Percentiles rank a stretch among this genome's conserved stretches.
Evolutionary conservation across 2,797 vertebrate species (phyloP).

Genomic region (Cossypha heuglini): DNA sequence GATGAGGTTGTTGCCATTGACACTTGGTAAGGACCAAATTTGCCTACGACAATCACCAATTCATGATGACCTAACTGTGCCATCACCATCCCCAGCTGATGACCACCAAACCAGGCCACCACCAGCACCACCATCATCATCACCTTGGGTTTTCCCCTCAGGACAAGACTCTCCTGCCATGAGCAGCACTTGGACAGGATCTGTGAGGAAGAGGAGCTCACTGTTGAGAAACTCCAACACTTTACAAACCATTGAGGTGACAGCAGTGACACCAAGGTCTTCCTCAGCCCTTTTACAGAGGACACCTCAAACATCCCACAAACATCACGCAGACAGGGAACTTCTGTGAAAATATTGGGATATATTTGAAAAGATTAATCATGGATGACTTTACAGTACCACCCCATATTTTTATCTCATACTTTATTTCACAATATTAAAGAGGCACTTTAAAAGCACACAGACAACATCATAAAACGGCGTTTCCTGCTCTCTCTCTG

Average conservation of each 20-base stretch:
- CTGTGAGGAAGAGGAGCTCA: neutral
- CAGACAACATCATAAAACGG: slow-evolving; percentile 82
- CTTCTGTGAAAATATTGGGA: slow-evolving; percentile 76
- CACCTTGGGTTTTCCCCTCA: rapidly evolving
- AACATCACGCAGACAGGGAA: neutral
- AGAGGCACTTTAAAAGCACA: slow-evolving; percentile 86
- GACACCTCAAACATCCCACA: neutral
- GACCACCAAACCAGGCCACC: neutral
- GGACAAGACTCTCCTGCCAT: neutral
- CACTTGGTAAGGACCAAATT: no score
- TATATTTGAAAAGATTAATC: slow-evolving; percentile 70
- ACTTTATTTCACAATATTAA: slow-evolving; percentile 77
- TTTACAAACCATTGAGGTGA: neutral
- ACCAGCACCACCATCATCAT: no score
- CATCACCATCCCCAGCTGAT: rapidly evolving
- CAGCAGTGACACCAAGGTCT: neutral
- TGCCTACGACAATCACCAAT: no score
- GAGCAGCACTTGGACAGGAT: rapidly evolving
- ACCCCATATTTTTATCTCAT: slow-evolving; percentile 56
- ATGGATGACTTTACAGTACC: slow-evolving; percentile 57
- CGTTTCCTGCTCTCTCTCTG: slow-evolving; percentile 81
- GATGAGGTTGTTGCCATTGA: no score
- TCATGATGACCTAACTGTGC: neutral
- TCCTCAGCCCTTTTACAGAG: neutral
- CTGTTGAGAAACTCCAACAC: neutral